These are phyloP conservation scores for Cephus cinctus DNA, from an alignment of 1,140 invertebrate species.

Conservation along the genomic window DNA sequence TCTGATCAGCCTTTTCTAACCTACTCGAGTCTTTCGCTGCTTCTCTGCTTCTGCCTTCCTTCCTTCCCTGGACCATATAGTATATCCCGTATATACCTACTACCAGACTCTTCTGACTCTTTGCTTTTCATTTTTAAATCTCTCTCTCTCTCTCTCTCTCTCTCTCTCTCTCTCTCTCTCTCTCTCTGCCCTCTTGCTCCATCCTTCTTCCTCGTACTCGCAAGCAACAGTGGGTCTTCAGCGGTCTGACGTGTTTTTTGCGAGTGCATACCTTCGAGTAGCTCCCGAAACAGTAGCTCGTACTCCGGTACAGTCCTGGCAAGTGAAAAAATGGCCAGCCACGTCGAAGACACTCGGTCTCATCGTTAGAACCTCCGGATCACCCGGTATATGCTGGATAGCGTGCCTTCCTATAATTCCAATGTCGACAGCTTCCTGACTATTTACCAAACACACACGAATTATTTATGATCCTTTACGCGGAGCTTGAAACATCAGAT, in stretches of 20 bases:
- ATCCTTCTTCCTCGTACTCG: slow-evolving; percentile 22
- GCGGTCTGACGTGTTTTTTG: slow-evolving; percentile 57
- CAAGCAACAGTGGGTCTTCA: slow-evolving; percentile 30
- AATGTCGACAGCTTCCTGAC: no score
- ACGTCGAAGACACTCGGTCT: background rate
- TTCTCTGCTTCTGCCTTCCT: slow-evolving; percentile 17
- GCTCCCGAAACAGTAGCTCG: slow-evolving; percentile 57
- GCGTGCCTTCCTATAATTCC: no score
- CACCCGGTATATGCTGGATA: no score
- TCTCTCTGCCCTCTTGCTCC: slow-evolving; percentile 27
- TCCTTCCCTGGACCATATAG: slow-evolving; percentile 14
- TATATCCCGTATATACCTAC: slow-evolving; percentile 4
- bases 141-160: slow-evolving; percentile 1
- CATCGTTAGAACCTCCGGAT: no score
- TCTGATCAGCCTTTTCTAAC: no score
- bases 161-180: slow-evolving; percentile 12
- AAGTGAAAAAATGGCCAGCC: slow-evolving; percentile 45
- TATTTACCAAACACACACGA: no score
- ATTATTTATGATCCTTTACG: no score
- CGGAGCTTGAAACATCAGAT: no score
- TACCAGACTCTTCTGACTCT: slow-evolving; percentile 14
- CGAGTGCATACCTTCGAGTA: slow-evolving; percentile 53
- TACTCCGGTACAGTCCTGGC: slow-evolving; percentile 51
- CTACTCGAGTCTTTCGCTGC: slow-evolving; percentile 20
- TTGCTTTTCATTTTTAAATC: background rate